Base-by-base conservation (phyloP, 2,113 vertebrate genomes). In the Bagarius yarrelli region DNA sequence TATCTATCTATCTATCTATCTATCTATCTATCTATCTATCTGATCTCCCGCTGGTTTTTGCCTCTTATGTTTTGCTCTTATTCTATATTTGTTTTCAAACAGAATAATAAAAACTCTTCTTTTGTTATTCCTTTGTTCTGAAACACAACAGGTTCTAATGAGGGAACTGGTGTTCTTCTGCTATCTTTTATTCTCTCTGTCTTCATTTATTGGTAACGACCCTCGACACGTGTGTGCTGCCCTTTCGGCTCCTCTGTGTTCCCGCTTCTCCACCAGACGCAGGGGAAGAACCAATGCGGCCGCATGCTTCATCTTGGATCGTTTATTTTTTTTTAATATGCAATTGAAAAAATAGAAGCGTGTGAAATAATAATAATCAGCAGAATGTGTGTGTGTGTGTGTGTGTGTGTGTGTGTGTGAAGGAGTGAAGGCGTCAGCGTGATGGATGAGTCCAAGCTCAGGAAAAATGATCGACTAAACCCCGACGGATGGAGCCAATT, bases 401-500 rank as follows among this genome's bases (percentile, higher is more conserved):
- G 25, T 79, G 47, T 36, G 47, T 11, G 5, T 60, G 79, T 63
- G 59, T 47, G 64, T 64, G 71, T 74, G 21, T 71, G 36, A 40
- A 40, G 36, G 36, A 67, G 50, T 67, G 63, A 69, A 44, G 36
- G 32, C 55, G 25, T 80, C 60, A 55, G 59, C 18, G 3, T 72
- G 79, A 74, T 63, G 60, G 60, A 75, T 66, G 60, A 81, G 23
- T 71, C 13, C 53, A 44, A 50, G 19, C 14, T 52, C 61, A 72
- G 52, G 78, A 61, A 72, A 66, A 55, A 64, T 63, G 74, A 74
- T 74, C 74, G 53, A 81, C 60, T 47, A 40, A 63, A 78, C 16
- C 71, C 61, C 30, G 56, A 81, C 23, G 34, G 57, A 56, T 66
- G 71, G 80, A 76, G 50, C 80, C 73, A 47, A 75, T 81, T 76